phyloP scores from a whole-genome alignment of 2,888 invertebrate genomes.

The Idaea biselata region DNA sequence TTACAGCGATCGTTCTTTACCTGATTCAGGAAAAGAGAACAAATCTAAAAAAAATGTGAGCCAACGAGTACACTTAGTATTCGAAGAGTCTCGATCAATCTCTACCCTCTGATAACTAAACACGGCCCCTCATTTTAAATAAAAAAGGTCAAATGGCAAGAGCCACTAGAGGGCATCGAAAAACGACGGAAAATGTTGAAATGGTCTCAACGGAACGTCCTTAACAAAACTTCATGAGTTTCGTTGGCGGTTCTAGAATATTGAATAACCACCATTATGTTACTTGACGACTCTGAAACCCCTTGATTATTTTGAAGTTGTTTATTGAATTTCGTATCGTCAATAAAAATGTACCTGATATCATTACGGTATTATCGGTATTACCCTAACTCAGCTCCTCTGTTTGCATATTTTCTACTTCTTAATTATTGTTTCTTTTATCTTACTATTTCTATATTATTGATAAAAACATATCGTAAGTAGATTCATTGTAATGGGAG shows the following conservation, averaged over 20 bases:
- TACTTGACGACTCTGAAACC: slow-evolving; percentile 4
- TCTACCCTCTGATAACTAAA: slow-evolving; percentile 3
- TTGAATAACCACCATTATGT: slow-evolving; percentile 1
- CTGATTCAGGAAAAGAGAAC: no score
- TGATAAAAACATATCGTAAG: no score
- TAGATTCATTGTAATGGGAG: no score
- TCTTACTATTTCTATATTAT: no score
- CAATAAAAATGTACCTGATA: background rate
- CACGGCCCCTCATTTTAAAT: slow-evolving; percentile 4
- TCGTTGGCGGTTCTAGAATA: slow-evolving; percentile 6
- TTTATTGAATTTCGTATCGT: background rate
- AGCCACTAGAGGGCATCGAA: background rate
- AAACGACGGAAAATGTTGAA: background rate
- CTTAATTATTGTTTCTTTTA: no score
- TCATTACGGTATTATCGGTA: no score
- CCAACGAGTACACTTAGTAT: background rate
- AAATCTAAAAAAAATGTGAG: no score
- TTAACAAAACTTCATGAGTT: slow-evolving; percentile 1
- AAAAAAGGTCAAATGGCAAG: slow-evolving; percentile 4
- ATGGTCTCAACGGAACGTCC: slow-evolving; percentile 1
- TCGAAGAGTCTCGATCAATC: slow-evolving; percentile 3
- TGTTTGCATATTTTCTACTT: no score
- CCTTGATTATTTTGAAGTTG: background rate
- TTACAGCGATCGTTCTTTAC: no score
- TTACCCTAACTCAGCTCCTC: no score